Percentiles rank a stretch among this genome's conserved stretches.
Evolutionary conservation across 2,797 vertebrate genomes (phyloP).

Genomic region (Sebastes vulpes): DNA sequence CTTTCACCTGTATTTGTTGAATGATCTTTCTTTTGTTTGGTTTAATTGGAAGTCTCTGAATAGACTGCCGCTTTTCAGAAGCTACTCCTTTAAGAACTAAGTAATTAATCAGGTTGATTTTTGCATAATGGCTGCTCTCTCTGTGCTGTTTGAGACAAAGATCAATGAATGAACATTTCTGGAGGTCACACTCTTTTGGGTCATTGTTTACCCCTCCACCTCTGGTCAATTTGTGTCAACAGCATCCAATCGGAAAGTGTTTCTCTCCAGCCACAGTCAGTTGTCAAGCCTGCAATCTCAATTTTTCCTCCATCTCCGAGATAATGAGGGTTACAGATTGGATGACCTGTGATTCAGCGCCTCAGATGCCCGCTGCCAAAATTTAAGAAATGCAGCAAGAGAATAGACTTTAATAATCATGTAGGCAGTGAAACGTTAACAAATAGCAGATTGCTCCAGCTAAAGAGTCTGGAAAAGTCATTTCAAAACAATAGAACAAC

Average conservation of each 20-base stretch:
- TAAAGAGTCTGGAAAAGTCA: background rate
- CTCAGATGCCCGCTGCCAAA: constrained; percentile 27
- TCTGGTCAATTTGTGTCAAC: constrained; percentile 1
- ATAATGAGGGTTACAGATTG: constrained; percentile 46
- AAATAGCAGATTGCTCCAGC: background rate
- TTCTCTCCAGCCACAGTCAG: background rate
- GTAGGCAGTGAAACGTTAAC: background rate
- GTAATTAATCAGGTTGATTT: constrained; percentile 31
- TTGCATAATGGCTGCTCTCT: background rate
- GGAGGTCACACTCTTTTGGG: background rate
- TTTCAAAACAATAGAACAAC: background rate
- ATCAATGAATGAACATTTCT: background rate
- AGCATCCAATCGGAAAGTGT: background rate
- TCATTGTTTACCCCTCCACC: background rate
- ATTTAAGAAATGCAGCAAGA: constrained; percentile 2
- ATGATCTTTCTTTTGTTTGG: constrained; percentile 10
- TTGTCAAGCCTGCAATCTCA: constrained; percentile 17
- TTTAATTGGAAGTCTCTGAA: constrained; percentile 29
- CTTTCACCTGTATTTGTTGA: background rate
- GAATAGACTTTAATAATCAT: background rate
- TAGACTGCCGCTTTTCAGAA: background rate
- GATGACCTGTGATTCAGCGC: constrained; percentile 30
- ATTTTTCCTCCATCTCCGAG: constrained; percentile 26
- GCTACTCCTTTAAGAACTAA: background rate
- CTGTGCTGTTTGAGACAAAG: background rate